phyloP scores from a whole-genome alignment of 2,888 invertebrate species.

The Stegana nigrithorax region DNA sequence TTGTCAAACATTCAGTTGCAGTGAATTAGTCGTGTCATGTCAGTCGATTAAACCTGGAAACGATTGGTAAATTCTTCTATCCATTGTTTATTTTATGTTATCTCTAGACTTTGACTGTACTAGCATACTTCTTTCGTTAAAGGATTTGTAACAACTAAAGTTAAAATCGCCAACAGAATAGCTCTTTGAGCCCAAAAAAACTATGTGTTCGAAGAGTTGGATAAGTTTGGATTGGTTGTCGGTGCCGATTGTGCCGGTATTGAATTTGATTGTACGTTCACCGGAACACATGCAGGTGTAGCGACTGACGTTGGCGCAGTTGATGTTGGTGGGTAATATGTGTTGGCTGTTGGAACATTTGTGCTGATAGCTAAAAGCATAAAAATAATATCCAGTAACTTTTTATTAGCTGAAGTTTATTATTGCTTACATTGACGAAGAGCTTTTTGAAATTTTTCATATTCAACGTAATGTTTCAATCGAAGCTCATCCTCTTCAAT shows the following conservation, averaged over 20 bases:
- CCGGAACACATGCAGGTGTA: constrained; percentile 34
- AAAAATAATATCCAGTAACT: not conserved
- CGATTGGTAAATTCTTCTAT: not conserved
- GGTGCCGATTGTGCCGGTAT: constrained; percentile 5
- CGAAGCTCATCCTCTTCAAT: constrained; percentile 68
- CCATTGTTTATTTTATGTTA: not conserved
- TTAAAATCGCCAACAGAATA: not conserved
- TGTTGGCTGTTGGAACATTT: constrained; percentile 48
- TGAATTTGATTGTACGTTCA: constrained; percentile 35
- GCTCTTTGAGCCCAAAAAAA: constrained; percentile 9
- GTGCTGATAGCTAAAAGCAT: constrained; percentile 45
- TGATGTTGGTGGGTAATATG: constrained; percentile 47
- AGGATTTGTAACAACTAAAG: not conserved
- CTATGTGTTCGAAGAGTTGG: constrained; percentile 47
- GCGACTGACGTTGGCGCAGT: constrained; percentile 47
- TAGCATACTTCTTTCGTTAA: constrained; percentile 5
- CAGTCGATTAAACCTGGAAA: not conserved
- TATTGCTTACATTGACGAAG: constrained; percentile 59
- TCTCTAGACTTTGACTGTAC: not conserved
- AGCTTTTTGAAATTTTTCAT: constrained; percentile 68
- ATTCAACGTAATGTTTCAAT: constrained; percentile 67
- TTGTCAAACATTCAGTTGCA: constrained; percentile 31
- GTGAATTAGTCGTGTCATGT: constrained; percentile 33
- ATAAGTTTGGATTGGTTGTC: constrained; percentile 40
- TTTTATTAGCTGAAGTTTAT: not conserved